phyloP scores from a whole-genome alignment of 2,113 vertebrate genomes.

The Ellobius talpinus region DNA sequence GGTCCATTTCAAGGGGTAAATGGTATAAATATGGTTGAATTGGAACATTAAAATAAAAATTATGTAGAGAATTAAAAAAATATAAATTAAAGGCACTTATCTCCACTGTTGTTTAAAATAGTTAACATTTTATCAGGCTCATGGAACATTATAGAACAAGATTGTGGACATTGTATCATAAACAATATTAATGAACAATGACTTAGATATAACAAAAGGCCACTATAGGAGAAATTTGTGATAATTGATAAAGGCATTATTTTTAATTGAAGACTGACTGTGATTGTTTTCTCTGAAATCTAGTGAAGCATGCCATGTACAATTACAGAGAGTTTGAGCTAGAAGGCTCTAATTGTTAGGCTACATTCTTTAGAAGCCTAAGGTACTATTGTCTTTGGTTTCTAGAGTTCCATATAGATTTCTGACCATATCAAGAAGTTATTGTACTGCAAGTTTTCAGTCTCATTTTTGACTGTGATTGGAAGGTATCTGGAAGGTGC shows the following conservation, averaged over 20 bases:
- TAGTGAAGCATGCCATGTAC: neutral
- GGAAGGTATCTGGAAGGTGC: neutral
- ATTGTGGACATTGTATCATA: constrained; percentile 77
- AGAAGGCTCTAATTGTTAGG: neutral
- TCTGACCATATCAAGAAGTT: neutral
- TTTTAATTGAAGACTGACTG: neutral
- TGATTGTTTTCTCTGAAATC: neutral
- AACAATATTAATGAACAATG: constrained; percentile 63
- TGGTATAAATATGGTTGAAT: constrained; percentile 79
- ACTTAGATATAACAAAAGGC: constrained; percentile 75
- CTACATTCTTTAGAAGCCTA: neutral
- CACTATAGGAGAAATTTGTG: constrained; percentile 78
- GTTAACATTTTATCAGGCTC: constrained; percentile 29
- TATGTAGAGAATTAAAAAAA: constrained; percentile 83
- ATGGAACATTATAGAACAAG: constrained; percentile 63
- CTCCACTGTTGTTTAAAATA: constrained; percentile 78
- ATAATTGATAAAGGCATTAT: constrained; percentile 34
- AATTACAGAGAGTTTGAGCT: neutral
- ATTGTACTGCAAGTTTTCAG: neutral
- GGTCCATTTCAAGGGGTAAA: constrained; percentile 76
- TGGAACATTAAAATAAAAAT: constrained; percentile 84
- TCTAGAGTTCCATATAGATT: neutral
- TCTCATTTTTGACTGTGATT: neutral
- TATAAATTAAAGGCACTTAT: constrained; percentile 84
- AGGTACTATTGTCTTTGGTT: neutral